Base-by-base conservation (phyloP, 1,140 invertebrate species). In the Heliothis virescens region DNA sequence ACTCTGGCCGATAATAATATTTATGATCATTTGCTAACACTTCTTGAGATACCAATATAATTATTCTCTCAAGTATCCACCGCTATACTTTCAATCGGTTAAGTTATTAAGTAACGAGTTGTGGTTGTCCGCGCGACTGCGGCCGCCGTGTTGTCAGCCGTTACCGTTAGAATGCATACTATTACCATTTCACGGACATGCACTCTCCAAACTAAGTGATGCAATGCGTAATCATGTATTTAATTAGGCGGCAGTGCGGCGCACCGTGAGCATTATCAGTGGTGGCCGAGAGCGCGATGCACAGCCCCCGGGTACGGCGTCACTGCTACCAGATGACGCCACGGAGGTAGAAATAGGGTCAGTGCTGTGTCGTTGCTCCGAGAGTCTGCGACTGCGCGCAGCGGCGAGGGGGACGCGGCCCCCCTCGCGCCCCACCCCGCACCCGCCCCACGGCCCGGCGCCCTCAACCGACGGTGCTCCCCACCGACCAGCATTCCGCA, bases 301-400 rank as follows among this genome's bases (percentile, higher is more conserved):
- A 90, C 90, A 89, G 90, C 91, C 90, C 83, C 82, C 82, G 83
- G 86, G 83, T 81, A 81, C 80, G 83, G 85, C 86, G 85, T 86
- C 84, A 82, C 86, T 83, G 89, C 92, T 94, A 92, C 91, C 90
- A 94, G 90, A 91, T 91, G 90, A 92, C 91, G 92, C 91, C 88
- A 90, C 90, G 86, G 89, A 91, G 86, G 90, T 90, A 84, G 88
- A 92, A 92, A 92, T 92, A 92, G 90, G 91, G 92, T 93, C 91
- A 93, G 89, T 89, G 89, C 84, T 92, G 90, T 92, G 91, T 91
- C 91, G 90, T 93, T 92, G 90, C 88, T 92, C 92, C 90, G 90
- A 89, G 85, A 85, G 85, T 84, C 85, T 88, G 87, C 85, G 82
- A 67, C 21, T 60, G 85, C 76, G 79, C 71, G 34, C 81, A 41